phyloP scores from a whole-genome alignment of 2,888 invertebrate genomes.

The Spisula solida region DNA sequence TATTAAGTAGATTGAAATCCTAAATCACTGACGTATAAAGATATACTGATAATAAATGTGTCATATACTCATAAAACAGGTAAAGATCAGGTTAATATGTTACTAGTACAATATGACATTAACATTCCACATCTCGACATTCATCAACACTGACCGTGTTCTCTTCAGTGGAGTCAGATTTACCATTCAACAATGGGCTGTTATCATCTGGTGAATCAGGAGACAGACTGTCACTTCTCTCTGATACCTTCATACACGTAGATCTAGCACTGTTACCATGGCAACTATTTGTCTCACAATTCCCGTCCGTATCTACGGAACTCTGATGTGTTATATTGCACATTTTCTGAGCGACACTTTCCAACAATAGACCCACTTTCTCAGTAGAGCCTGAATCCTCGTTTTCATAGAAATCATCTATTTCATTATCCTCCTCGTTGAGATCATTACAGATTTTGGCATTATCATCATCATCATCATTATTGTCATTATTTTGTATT shows the following conservation, averaged over 20 bases:
- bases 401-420: conserved; percentile 45
- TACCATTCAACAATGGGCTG: conserved; percentile 21
- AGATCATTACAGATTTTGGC: conserved; percentile 23
- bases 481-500: conserved; percentile 17
- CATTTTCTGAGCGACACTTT: conserved; percentile 73
- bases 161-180: conserved; percentile 24
- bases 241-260: neutral
- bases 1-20: too few relatives aligned
- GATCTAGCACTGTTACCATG: neutral
- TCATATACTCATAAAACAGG: too few relatives aligned
- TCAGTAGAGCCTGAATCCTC: conserved; percentile 65
- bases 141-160: neutral
- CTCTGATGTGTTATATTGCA: conserved; percentile 56
- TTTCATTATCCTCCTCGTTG: conserved; percentile 36
- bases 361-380: conserved; percentile 71
- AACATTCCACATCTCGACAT: conserved; percentile 38
- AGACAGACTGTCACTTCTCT: neutral
- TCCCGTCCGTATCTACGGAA: neutral
- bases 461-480: conserved; percentile 45
- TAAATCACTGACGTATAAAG: too few relatives aligned
- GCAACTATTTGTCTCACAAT: neutral
- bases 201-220: conserved; percentile 10
- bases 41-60: too few relatives aligned
- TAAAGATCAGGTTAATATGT: too few relatives aligned
- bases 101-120: neutral